phyloP scores from a whole-genome alignment of 2,113 vertebrate species.

The Rutilus rutilus region DNA sequence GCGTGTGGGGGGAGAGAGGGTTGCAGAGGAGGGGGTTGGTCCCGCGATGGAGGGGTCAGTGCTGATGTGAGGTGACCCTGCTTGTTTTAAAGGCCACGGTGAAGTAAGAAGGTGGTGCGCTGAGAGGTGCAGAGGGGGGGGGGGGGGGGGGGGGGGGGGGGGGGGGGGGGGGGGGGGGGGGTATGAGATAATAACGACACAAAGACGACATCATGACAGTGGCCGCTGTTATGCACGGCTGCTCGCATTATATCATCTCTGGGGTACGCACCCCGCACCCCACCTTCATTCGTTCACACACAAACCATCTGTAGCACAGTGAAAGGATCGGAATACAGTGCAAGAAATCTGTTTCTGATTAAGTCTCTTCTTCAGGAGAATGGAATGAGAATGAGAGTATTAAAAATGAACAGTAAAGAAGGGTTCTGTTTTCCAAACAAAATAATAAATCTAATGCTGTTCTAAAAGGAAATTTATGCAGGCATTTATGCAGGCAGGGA shows the following conservation, averaged over 20 bases:
- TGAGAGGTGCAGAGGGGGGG: slow-evolving; percentile 1
- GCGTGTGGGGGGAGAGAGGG: background rate
- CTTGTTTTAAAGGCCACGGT: background rate
- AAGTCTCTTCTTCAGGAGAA: background rate
- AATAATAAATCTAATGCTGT: background rate
- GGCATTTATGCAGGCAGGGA: background rate
- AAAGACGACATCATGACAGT: too few species aligned
- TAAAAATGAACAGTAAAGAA: slow-evolving; percentile 10
- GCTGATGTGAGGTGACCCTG: slow-evolving; percentile 12
- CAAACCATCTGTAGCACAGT: slow-evolving; percentile 21
- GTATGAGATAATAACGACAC: too few species aligned
- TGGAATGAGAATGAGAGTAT: background rate
- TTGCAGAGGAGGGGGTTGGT: background rate
- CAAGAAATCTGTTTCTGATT: slow-evolving; percentile 33
- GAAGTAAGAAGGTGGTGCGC: background rate
- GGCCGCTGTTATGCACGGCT: background rate
- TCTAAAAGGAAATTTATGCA: background rate
- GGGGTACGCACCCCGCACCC: background rate
- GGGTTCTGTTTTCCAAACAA: background rate
- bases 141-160: too few species aligned
- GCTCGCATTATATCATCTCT: slow-evolving; percentile 36
- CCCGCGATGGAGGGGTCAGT: slow-evolving; percentile 11
- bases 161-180: too few species aligned
- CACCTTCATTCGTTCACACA: slow-evolving; percentile 12
- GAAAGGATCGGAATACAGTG: background rate